Base-by-base conservation (phyloP, 1,140 invertebrate genomes). In the Solenopsis invicta region DNA sequence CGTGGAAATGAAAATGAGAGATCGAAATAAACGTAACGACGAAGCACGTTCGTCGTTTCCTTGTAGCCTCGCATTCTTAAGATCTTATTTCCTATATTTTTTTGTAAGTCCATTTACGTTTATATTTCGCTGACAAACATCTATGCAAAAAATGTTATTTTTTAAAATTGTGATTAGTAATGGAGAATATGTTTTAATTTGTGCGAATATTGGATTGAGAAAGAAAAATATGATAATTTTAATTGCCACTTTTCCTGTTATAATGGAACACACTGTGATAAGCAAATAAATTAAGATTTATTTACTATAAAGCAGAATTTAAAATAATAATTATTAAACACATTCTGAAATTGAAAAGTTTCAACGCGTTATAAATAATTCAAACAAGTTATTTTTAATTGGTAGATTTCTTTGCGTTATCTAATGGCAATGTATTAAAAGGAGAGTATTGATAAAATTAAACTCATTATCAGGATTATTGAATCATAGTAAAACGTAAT, bases 1-100 rank as follows among this genome's bases (percentile, higher is more conserved):
- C 45, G 21, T 29, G 74, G 61, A 85, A 80, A 85, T 78, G 75
- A 78, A 64, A 78, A 85, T 66, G 61, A 78, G 37, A 67, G 37
- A 16, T 62, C n/a, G 8, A 66, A 85, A 81, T 66, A 85, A 56
- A 81, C 24, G 29, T 54, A 85, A 85, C n/a, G 37, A 2, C 74
- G 29, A 29, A 37, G 21, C 16, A 61, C 41, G 37, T n/a, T 82
- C 41, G 54, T 59, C 52, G 34, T 24, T 54, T 74, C 29, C 24
- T 41, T n/a, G 8, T 34, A 45, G 74, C 41, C 13, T 72, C 37
- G 13, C 29, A 9, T 21, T 2, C 29, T 29, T 48, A 84, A 59
- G 41, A 18, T 13, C n/a, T 72, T 2, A 56, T 29, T 24, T 59
- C 24, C 8, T 21, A 1, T 41, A 48, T 48, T 78, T 54, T 69